Conservation (phyloP, 2,888 invertebrate genomes). For the Frankliniella intonsa region DNA sequence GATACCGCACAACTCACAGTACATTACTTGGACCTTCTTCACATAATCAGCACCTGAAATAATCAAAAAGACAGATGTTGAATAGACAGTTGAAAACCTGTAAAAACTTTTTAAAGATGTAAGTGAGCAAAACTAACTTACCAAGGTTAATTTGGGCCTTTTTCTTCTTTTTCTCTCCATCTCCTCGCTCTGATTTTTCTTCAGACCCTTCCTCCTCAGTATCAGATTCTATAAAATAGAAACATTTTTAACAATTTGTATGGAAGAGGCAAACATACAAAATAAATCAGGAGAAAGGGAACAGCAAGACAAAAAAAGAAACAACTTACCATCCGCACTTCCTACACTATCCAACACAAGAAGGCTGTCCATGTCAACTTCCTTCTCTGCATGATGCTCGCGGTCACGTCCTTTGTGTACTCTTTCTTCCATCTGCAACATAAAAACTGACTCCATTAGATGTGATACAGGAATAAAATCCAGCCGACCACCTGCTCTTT, state of each 20-base stretch:
- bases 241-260: conserved; percentile 23
- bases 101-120: not conserved
- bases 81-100: not conserved
- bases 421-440: conserved; percentile 52
- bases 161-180: conserved; percentile 44
- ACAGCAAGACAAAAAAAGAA: conserved; percentile 11
- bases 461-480: too few species aligned
- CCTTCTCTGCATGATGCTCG: conserved; percentile 50
- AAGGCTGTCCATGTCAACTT: conserved; percentile 75
- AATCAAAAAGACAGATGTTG: conserved; percentile 28
- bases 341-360: conserved; percentile 86
- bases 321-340: conserved; percentile 65
- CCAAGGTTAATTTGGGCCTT: conserved; percentile 62
- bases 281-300: conserved; percentile 33
- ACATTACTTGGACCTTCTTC: conserved; percentile 71
- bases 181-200: conserved; percentile 45
- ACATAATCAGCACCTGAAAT: conserved; percentile 62
- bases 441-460: conserved; percentile 8
- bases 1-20: conserved; percentile 73
- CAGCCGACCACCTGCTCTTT: too few species aligned
- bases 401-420: not conserved
- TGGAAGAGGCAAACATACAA: conserved; percentile 36
- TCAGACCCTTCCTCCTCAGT: conserved; percentile 54
- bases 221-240: conserved; percentile 43
- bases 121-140: conserved; percentile 35